phyloP scores from a whole-genome alignment of 2,797 vertebrate genomes.

The Channa striata region DNA sequence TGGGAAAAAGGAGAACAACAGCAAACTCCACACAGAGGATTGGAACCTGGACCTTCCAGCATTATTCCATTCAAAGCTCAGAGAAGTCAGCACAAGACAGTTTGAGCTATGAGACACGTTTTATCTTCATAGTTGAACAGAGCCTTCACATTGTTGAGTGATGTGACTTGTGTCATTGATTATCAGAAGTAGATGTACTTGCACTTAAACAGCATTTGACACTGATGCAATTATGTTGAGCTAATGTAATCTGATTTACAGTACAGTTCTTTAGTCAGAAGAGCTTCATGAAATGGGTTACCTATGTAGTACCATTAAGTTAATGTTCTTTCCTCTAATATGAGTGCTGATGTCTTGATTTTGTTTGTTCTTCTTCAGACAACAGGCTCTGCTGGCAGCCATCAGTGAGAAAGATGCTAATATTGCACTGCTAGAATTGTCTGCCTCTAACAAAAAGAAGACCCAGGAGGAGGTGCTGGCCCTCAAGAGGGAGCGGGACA shows the following conservation, averaged over 20 bases:
- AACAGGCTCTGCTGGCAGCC: constrained; percentile 96
- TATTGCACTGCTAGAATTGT: constrained; percentile 97
- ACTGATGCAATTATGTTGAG: background rate
- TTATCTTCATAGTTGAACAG: background rate
- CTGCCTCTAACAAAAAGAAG: constrained; percentile 99
- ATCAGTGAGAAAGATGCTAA: constrained; percentile 99
- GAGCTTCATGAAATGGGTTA: background rate
- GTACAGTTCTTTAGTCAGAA: background rate
- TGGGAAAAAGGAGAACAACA: too few species aligned
- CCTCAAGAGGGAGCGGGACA: constrained; percentile 97
- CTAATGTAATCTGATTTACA: background rate
- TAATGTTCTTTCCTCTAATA: background rate
- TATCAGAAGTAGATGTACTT: background rate
- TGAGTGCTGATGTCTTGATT: constrained; percentile 9
- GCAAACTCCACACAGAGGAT: too few species aligned
- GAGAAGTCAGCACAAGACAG: background rate
- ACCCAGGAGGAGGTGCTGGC: constrained; percentile 97
- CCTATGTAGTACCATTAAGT: background rate
- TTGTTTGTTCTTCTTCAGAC: constrained; percentile 83
- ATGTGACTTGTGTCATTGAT: background rate
- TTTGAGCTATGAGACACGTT: background rate
- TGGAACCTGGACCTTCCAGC: too few species aligned
- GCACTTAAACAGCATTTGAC: background rate
- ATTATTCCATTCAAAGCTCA: too few species aligned
- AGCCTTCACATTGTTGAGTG: background rate